A percentile compares a stretch with the other conserved stretches of the same genome.
Conservation (phyloP, 2,888 invertebrate genomes). For the Dusona sp. region DNA sequence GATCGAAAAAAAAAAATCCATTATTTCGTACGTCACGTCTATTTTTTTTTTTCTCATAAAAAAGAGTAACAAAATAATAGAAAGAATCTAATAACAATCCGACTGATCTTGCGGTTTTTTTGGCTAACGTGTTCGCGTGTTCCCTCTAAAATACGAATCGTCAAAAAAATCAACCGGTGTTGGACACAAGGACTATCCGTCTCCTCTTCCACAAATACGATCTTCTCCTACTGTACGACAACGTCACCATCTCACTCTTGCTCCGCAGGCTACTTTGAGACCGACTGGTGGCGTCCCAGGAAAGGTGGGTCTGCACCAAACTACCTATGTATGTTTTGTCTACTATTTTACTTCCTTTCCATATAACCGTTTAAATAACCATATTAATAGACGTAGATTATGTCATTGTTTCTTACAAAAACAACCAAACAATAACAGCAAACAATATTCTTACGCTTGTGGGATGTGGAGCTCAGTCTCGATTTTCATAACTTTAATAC, state of each 20-base stretch:
- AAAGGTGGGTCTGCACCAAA: conserved; percentile 92
- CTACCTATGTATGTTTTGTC: conserved; percentile 85
- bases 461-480: conserved; percentile 63
- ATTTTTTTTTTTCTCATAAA: conserved; percentile 3
- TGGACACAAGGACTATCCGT: conserved; percentile 88
- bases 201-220: conserved; percentile 89
- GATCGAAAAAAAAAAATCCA: too few relatives aligned
- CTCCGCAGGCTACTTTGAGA: conserved; percentile 98
- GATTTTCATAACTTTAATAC: conserved; percentile 19
- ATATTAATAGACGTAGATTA: conserved; percentile 63
- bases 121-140: conserved; percentile 82
- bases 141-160: conserved; percentile 77
- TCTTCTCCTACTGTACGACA: conserved; percentile 84
- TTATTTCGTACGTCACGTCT: not conserved
- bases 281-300: conserved; percentile 97
- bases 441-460: conserved; percentile 46
- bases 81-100: conserved; percentile 57
- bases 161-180: conserved; percentile 79
- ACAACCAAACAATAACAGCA: conserved; percentile 22
- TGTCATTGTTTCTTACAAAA: conserved; percentile 59
- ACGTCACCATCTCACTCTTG: conserved; percentile 85
- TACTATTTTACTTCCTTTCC: conserved; percentile 81
- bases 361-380: conserved; percentile 69
- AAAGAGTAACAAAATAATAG: not conserved
- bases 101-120: conserved; percentile 82